Conservation (phyloP, 2,113 vertebrate genomes). For the Turdus rufiventris region DNA sequence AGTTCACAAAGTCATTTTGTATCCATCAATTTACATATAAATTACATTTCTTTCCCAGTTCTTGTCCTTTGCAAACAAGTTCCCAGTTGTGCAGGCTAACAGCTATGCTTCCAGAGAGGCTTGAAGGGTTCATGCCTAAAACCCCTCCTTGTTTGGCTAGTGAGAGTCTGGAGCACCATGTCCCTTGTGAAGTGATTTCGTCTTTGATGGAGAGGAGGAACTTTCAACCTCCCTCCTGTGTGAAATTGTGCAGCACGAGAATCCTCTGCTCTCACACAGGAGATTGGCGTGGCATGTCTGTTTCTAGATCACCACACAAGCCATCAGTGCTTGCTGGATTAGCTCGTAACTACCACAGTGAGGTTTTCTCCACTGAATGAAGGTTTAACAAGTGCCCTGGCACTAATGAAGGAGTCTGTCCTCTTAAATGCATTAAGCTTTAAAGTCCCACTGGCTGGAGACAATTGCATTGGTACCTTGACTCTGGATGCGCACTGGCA, state of each 20-base stretch:
- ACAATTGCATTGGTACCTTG: background rate
- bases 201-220: background rate
- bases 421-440: background rate
- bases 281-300: background rate
- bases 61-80: constrained; percentile 14
- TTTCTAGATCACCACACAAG: background rate
- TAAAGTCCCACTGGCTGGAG: background rate
- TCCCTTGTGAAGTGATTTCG: background rate
- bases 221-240: background rate
- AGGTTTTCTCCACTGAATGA: background rate
- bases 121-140: background rate
- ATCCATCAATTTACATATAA: constrained; percentile 39
- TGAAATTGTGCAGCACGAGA: background rate
- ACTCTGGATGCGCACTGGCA: background rate
- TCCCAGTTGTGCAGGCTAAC: background rate
- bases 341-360: background rate
- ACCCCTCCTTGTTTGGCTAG: background rate
- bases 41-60: constrained; percentile 10
- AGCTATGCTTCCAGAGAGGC: background rate
- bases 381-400: background rate
- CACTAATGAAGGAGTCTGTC: background rate
- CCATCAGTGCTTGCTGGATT: background rate
- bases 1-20: background rate
- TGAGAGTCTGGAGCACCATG: background rate
- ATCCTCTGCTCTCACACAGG: background rate